phyloP scores from a whole-genome alignment of 2,113 vertebrate genomes.

The Caloenas nicobarica region DNA sequence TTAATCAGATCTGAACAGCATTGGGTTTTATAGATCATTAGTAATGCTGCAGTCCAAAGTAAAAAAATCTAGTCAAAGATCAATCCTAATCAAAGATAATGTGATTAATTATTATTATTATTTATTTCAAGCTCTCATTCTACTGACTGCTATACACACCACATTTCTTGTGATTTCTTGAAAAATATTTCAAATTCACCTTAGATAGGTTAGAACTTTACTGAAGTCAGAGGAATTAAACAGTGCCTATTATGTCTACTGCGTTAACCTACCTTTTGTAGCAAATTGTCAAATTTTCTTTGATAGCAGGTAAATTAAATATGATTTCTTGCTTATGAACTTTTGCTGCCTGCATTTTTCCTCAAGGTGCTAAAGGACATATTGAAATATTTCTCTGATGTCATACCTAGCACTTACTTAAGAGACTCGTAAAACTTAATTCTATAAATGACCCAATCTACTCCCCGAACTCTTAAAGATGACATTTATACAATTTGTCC shows the following conservation, averaged over 20 bases:
- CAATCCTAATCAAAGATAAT: background rate
- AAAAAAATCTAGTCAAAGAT: background rate
- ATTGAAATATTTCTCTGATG: conserved; percentile 23
- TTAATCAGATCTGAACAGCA: background rate
- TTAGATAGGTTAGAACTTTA: background rate
- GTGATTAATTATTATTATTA: background rate
- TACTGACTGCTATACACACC: background rate
- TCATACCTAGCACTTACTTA: background rate
- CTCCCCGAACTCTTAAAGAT: background rate
- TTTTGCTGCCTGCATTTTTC: background rate
- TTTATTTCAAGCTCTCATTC: background rate
- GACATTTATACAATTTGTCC: background rate
- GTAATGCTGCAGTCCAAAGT: background rate
- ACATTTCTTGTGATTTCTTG: background rate
- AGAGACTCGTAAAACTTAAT: background rate
- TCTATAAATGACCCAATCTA: background rate
- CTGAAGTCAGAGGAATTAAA: background rate
- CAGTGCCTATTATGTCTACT: background rate
- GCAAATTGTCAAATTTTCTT: background rate
- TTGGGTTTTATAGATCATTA: background rate
- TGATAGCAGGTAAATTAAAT: background rate
- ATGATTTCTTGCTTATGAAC: background rate
- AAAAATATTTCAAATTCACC: background rate
- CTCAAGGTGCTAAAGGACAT: conserved; percentile 5
- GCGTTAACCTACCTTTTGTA: background rate